Conservation (phyloP, 2,888 invertebrate species). For the Agapostemon virescens region DNA sequence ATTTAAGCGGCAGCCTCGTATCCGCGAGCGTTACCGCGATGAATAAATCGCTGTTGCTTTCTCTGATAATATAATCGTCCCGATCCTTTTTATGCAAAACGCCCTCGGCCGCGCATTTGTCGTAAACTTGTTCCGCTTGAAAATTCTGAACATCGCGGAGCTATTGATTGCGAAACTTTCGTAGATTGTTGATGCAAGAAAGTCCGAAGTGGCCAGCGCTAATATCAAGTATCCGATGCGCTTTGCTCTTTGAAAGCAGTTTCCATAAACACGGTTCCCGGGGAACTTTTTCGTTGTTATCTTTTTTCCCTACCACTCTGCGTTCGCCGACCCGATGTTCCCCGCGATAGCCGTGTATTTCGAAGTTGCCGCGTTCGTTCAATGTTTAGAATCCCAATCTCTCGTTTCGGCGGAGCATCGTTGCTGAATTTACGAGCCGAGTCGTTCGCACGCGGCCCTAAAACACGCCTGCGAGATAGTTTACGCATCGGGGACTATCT, state of each 20-base stretch:
- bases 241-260: constrained; percentile 31
- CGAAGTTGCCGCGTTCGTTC: neutral
- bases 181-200: constrained; percentile 26
- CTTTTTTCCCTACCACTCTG: neutral
- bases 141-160: constrained; percentile 27
- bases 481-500: constrained; percentile 26
- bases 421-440: neutral
- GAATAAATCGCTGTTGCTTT: neutral
- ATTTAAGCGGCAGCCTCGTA: neutral
- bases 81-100: constrained; percentile 4
- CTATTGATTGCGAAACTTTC: constrained; percentile 51
- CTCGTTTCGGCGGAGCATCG: neutral
- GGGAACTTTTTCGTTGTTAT: constrained; percentile 26
- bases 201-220: constrained; percentile 30
- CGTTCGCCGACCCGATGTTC: neutral
- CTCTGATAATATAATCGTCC: constrained; percentile 12
- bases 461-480: neutral
- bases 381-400: neutral
- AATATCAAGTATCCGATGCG: constrained; percentile 42
- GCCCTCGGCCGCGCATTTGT: neutral
- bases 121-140: constrained; percentile 34
- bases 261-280: constrained; percentile 46
- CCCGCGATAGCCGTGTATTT: neutral
- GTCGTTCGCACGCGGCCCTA: neutral
- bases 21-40: neutral